A percentile compares a stretch with the other conserved stretches of the same genome.
Conservation (phyloP, 2,113 vertebrate genomes). For the Hemicordylus capensis region DNA sequence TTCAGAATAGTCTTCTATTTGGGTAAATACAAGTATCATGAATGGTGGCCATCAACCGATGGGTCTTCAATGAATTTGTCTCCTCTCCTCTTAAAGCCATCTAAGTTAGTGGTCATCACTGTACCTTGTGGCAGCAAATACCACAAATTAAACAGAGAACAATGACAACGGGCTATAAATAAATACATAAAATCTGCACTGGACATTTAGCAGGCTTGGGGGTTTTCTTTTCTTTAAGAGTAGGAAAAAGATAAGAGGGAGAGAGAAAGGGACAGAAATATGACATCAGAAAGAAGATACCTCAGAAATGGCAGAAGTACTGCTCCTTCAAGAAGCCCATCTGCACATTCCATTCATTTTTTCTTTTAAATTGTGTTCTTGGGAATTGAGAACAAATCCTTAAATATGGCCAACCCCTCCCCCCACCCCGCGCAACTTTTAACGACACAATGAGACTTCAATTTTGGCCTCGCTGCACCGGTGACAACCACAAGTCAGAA, state of each 20-base stretch:
- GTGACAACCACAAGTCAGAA: constrained; percentile 9
- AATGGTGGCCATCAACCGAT: no score
- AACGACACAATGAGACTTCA: neutral
- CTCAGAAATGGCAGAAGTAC: neutral
- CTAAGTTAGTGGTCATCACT: no score
- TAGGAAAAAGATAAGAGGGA: neutral
- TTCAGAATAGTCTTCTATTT: no score
- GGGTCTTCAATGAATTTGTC: no score
- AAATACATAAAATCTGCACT: no score
- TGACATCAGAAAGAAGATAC: neutral
- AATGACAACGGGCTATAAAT: no score
- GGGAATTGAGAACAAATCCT: neutral
- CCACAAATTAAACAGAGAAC: no score
- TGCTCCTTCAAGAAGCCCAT: neutral
- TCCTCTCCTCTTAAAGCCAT: no score
- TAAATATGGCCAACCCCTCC: neutral
- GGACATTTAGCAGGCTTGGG: no score
- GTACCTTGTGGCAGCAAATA: no score
- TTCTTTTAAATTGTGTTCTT: neutral
- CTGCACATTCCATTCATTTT: neutral
- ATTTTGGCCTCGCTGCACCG: neutral
- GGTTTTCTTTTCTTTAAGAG: no score
- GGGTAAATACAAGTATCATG: no score
- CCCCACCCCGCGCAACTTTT: neutral
- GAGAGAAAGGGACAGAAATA: neutral